phyloP scores from a whole-genome alignment of 2,888 invertebrate species.

The Trachelus troglodyta region DNA sequence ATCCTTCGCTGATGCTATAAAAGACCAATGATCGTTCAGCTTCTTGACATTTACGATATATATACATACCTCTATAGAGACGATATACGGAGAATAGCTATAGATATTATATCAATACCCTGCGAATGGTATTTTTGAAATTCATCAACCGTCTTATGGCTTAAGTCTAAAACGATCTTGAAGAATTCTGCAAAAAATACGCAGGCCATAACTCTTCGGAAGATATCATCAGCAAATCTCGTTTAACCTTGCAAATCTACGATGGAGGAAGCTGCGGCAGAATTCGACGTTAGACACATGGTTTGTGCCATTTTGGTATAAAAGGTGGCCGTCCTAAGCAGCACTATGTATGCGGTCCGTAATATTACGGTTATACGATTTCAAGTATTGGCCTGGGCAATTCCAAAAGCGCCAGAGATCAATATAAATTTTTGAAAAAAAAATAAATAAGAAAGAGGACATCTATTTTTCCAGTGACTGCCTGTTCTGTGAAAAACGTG shows the following conservation, averaged over 20 bases:
- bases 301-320: not conserved
- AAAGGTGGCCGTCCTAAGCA: slow-evolving; percentile 2
- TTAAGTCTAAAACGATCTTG: not conserved
- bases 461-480: not conserved
- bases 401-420: slow-evolving; percentile 1
- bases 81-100: not conserved
- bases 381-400: slow-evolving; percentile 2
- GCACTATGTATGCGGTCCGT: slow-evolving; percentile 4
- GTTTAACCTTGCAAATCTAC: not conserved
- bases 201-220: not conserved
- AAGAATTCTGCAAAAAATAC: not conserved
- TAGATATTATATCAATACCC: not conserved
- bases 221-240: not conserved
- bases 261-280: not conserved
- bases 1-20: not conserved
- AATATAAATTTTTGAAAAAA: not conserved
- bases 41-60: not conserved
- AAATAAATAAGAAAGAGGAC: not conserved
- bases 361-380: slow-evolving; percentile 4
- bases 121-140: not conserved
- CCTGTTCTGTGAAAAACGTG: not conserved
- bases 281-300: not conserved
- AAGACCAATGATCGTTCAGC: not conserved
- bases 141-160: not conserved
- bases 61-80: not conserved